Percentiles rank a stretch among this genome's conserved stretches.
Evolutionary conservation across 2,797 vertebrate genomes (phyloP).

Genomic region (Anguilla pacifica): DNA sequence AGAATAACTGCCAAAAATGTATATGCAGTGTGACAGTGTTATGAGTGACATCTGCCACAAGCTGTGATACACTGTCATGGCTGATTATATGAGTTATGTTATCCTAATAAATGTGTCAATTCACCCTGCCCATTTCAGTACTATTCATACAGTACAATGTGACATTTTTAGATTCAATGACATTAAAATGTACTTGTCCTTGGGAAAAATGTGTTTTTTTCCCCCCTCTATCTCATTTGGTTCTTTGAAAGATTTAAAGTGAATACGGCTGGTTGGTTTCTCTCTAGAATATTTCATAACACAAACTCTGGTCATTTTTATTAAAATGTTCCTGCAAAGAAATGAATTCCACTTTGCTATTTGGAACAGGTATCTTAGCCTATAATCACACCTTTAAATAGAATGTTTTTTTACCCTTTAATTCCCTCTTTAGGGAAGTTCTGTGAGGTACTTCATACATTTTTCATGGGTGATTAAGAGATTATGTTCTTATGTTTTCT

Average conservation of each 20-base stretch:
- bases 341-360: background rate
- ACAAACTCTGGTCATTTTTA: too few relatives aligned
- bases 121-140: background rate
- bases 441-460: constrained; percentile 37
- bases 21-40: too few relatives aligned
- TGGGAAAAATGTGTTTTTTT: background rate
- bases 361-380: background rate
- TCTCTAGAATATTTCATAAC: too few relatives aligned
- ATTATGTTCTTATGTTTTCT: constrained; percentile 22
- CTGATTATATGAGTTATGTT: too few relatives aligned
- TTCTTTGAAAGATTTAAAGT: background rate
- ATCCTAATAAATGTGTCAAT: too few relatives aligned
- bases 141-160: background rate
- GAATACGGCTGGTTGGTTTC: too few relatives aligned
- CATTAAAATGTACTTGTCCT: background rate
- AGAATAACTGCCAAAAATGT: too few relatives aligned
- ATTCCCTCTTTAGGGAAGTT: constrained; percentile 37
- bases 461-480: constrained; percentile 12
- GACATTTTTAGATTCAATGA: background rate
- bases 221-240: background rate
- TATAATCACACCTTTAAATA: constrained; percentile 23
- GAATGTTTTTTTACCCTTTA: constrained; percentile 45
- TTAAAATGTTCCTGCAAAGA: background rate
- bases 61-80: too few relatives aligned
- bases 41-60: too few relatives aligned